Evolutionary conservation across 2,113 vertebrate species (phyloP).

Genomic region (Casuarius casuarius): DNA sequence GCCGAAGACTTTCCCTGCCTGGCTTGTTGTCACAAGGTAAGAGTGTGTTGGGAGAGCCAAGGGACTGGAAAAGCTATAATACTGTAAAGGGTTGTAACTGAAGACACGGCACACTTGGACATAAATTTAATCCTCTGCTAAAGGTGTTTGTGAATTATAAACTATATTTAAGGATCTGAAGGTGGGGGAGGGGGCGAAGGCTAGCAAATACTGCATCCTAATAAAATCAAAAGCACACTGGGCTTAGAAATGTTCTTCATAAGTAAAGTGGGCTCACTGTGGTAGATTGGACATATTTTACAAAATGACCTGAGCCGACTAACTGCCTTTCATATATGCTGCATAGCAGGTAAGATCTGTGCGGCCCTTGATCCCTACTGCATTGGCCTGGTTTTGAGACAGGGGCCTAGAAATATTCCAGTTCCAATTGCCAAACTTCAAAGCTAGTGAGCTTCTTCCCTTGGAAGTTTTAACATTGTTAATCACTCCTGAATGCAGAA

Average conservation of each 20-base stretch:
- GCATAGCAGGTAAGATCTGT: background rate
- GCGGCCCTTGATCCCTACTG: background rate
- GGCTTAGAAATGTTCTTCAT: background rate
- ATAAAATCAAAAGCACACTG: background rate
- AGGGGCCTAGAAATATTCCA: background rate
- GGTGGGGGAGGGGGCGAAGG: background rate
- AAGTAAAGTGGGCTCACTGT: background rate
- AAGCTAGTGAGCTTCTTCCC: background rate
- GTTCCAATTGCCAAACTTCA: background rate
- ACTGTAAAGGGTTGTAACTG: background rate
- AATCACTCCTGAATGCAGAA: background rate
- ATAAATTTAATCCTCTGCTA: background rate
- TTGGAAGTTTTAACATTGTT: background rate
- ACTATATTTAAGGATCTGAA: background rate
- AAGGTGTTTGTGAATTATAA: background rate
- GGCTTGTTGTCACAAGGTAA: conserved; percentile 97
- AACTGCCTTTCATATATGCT: background rate
- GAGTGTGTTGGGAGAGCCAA: background rate
- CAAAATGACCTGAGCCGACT: background rate
- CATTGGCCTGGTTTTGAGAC: background rate
- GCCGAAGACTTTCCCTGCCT: conserved; percentile 93
- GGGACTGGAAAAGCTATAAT: background rate
- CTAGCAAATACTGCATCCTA: background rate
- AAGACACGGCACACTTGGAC: background rate
- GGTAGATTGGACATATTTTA: background rate